Evolutionary conservation across 2,113 vertebrate genomes (phyloP), one percentile per base, ranked within the genome.

Genomic region (Pseudorhombus dupliciocellatus): DNA sequence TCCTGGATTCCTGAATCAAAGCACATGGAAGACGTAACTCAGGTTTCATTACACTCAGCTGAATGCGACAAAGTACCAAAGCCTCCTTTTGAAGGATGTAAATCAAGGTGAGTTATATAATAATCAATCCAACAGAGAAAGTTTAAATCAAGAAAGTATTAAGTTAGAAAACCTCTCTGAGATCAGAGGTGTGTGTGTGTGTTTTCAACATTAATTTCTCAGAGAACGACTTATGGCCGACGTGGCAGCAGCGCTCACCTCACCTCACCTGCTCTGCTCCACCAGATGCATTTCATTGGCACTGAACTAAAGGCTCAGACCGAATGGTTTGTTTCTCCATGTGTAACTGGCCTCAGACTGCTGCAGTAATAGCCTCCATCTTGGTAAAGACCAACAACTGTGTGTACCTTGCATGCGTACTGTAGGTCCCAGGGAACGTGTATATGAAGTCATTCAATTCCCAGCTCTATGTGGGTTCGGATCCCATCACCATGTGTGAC

Each of bases 311-410:
- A 62, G 54, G 6, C 9, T 64, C 20, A 34, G 46, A 59, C 16
- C 30, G 7, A 54, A 26, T 51, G 26, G 0, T 51, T 44, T 28
- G 21, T 69, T 24, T 55, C 50, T n/a, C 0, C 5, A 48, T 63
- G 26, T 48, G 25, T 58, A 78, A 66, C 31, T 72, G 30, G 20
- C 57, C 67, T 63, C 20, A 58, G 16, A 67, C 18, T 67, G 63
- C 20, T 40, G 34, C 24, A 56, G 56, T 51, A 57, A 73, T 60
- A 31, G 44, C 62, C 12, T 22, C 42, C 10, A 44, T 10, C 28
- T 20, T 22, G 20, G n/a, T 22, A 21, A 12, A 16, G 24, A 21
- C 11, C 22, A 16, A 15, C 53, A 11, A 28, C 14, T 59, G 18
- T 53, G 55, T 48, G 53, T 28, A 28, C 26, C 26, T 28, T 28